Percentiles rank a stretch among this genome's conserved stretches.
Evolutionary conservation across 2,888 invertebrate genomes (phyloP).

Genomic region (Microctonus hyperodae): DNA sequence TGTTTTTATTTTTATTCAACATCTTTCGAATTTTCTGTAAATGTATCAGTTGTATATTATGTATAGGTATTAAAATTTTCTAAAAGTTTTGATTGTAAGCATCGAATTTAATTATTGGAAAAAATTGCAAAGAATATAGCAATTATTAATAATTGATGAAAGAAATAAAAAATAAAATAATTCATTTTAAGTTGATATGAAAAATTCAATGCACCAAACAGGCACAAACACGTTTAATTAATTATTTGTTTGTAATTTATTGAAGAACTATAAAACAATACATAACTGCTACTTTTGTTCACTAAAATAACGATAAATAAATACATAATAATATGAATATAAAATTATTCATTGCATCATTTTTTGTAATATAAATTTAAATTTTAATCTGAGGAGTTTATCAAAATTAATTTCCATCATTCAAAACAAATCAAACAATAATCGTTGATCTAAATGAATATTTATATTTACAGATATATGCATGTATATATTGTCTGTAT

Average conservation of each 20-base stretch:
- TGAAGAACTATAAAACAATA: not conserved
- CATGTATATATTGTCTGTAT: not conserved
- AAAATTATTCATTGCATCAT: not conserved
- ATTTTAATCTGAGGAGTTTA: constrained; percentile 43
- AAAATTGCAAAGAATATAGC: no score
- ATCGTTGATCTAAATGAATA: not conserved
- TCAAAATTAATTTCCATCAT: constrained; percentile 57
- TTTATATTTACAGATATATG: not conserved
- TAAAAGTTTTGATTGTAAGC: no score
- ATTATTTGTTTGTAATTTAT: no score
- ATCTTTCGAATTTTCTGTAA: constrained; percentile 1
- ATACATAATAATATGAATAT: no score
- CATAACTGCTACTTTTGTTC: not conserved
- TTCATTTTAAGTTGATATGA: no score
- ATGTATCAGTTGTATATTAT: not conserved
- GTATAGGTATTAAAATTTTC: no score
- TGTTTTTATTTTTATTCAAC: constrained; percentile 17
- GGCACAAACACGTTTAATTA: no score
- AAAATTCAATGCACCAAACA: no score
- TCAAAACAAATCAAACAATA: constrained; percentile 48
- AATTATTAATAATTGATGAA: no score
- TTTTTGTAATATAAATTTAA: constrained; percentile 22
- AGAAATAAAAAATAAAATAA: no score
- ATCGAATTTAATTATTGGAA: no score
- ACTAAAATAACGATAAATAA: not conserved